These are phyloP conservation scores for Mactromeris polynyma DNA, from an alignment of 2,888 invertebrate genomes.

Conservation along the genomic window DNA sequence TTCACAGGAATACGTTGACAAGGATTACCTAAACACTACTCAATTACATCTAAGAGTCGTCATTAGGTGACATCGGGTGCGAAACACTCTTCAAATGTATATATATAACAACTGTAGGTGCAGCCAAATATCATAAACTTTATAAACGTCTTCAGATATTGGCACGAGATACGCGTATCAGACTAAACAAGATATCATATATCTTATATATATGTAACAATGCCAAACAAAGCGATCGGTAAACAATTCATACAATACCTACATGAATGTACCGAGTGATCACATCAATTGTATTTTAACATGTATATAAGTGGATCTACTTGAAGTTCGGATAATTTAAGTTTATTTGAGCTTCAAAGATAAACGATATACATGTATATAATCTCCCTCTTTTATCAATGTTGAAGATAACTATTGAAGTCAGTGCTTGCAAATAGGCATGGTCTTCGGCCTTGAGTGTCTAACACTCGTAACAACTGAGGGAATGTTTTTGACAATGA, in stretches of 20 bases:
- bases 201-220: conserved; percentile 9
- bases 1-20: not conserved
- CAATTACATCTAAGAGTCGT: not conserved
- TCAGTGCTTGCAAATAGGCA: too few relatives aligned
- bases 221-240: not conserved
- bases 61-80: not conserved
- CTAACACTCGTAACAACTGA: too few relatives aligned
- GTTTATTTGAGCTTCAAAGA: too few relatives aligned
- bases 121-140: not conserved
- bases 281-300: not conserved
- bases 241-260: not conserved
- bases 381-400: too few relatives aligned
- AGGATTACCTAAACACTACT: not conserved
- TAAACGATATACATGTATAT: too few relatives aligned
- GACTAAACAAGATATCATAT: not conserved
- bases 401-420: too few relatives aligned
- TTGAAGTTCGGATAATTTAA: not conserved
- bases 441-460: too few relatives aligned
- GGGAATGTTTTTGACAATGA: too few relatives aligned
- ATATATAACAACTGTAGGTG: not conserved
- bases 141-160: not conserved
- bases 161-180: not conserved
- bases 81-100: not conserved
- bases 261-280: not conserved
- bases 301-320: not conserved